Conservation (phyloP, 2,113 vertebrate species). For the Xiphophorus hellerii region DNA sequence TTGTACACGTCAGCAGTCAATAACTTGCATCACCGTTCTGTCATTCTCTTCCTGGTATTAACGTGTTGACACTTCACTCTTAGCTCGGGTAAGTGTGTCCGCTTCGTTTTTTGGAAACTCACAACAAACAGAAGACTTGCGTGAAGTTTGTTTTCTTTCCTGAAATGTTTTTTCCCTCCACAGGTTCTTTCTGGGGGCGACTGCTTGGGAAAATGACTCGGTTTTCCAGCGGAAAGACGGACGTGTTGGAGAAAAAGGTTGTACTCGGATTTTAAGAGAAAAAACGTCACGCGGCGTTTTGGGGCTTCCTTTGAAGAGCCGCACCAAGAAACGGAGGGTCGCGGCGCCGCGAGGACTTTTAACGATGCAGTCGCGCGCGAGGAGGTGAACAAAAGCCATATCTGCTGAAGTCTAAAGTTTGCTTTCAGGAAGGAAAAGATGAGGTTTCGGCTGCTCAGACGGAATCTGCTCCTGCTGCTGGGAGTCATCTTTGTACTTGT, state of each 20-base stretch:
- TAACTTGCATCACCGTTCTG: slow-evolving; percentile 36
- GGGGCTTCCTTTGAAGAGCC: not conserved
- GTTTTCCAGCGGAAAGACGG: not conserved
- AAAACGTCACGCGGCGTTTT: slow-evolving; percentile 18
- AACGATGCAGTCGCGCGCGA: slow-evolving; percentile 21
- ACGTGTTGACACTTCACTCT: slow-evolving; percentile 35
- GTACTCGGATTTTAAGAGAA: not conserved
- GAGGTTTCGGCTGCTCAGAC: slow-evolving; percentile 74
- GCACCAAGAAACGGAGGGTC: slow-evolving; percentile 8
- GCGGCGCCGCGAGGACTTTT: not conserved
- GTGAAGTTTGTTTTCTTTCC: not conserved
- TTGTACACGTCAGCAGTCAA: slow-evolving; percentile 80
- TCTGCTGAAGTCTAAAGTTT: not conserved
- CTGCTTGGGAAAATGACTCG: slow-evolving; percentile 6
- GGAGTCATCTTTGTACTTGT: slow-evolving; percentile 45
- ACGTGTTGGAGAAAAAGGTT: not conserved
- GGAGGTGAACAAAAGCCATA: slow-evolving; percentile 29
- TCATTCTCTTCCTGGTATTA: slow-evolving; percentile 72
- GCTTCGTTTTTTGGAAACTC: not conserved
- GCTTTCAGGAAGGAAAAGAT: slow-evolving; percentile 37
- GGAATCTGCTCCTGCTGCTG: slow-evolving; percentile 68
- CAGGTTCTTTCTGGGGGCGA: slow-evolving; percentile 38
- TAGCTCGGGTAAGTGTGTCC: slow-evolving; percentile 42
- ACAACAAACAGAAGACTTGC: too few relatives aligned
- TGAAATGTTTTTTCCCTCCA: not conserved